phyloP scores from a whole-genome alignment of 2,888 invertebrate species.

The Drosophila borborema region DNA sequence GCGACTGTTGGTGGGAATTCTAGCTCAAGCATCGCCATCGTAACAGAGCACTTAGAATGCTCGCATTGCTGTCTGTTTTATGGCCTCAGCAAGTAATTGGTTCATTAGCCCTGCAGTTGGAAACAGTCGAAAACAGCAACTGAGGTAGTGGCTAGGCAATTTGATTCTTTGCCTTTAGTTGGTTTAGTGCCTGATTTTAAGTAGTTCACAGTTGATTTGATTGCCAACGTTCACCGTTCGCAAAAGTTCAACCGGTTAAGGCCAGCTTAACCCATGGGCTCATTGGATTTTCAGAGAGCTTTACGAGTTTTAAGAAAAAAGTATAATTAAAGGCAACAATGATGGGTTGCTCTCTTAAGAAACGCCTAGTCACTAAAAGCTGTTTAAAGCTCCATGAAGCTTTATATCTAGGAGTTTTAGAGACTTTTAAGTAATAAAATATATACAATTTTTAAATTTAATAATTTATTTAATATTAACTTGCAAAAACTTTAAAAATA shows the following conservation, averaged over 20 bases:
- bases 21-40: conserved; percentile 38
- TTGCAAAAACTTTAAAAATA: too few relatives aligned
- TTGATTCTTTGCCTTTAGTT: conserved; percentile 51
- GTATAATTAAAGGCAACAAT: neutral
- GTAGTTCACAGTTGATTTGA: conserved; percentile 56
- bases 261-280: conserved; percentile 25
- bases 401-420: too few relatives aligned
- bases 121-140: conserved; percentile 38
- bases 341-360: too few relatives aligned
- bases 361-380: neutral
- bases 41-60: conserved; percentile 55
- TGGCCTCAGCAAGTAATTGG: conserved; percentile 74
- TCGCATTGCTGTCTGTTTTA: conserved; percentile 69
- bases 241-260: conserved; percentile 45
- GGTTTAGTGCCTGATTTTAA: conserved; percentile 53
- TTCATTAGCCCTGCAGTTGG: conserved; percentile 76
- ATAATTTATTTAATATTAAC: too few relatives aligned
- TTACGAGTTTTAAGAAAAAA: neutral
- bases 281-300: neutral
- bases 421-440: too few relatives aligned
- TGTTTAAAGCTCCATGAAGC: neutral
- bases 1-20: conserved; percentile 71
- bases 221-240: conserved; percentile 33
- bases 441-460: too few relatives aligned
- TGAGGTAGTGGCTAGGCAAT: conserved; percentile 62